phyloP scores from a whole-genome alignment of 2,797 vertebrate genomes.

The Brachyrhaphis roseni region DNA sequence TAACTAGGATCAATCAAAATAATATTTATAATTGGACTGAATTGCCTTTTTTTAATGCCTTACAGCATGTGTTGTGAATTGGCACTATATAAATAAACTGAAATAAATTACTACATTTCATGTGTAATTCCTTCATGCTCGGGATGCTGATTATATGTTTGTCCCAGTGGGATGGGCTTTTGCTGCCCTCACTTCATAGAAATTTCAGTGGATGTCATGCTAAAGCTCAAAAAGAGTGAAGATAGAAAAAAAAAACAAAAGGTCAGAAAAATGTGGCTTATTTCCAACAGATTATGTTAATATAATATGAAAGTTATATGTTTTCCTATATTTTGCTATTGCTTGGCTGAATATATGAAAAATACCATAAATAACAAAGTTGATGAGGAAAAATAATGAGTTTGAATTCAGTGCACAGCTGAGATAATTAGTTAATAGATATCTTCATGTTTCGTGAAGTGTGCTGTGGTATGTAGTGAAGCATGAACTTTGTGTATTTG shows the following conservation, averaged over 20 bases:
- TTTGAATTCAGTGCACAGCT: background rate
- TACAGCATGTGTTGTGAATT: background rate
- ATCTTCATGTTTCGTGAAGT: background rate
- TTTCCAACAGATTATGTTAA: background rate
- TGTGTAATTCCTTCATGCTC: background rate
- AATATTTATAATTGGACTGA: background rate
- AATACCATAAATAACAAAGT: background rate
- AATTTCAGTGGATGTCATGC: conserved; percentile 2
- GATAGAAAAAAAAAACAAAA: background rate
- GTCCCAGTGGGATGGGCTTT: background rate
- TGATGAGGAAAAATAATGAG: background rate
- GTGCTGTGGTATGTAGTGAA: background rate
- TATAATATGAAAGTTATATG: background rate
- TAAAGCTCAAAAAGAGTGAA: background rate
- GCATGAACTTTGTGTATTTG: background rate
- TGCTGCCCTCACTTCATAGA: background rate
- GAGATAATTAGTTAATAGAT: background rate
- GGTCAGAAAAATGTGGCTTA: background rate
- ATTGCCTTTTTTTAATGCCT: background rate
- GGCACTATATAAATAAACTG: background rate
- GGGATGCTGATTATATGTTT: background rate
- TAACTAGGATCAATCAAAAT: background rate
- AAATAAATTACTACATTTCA: background rate
- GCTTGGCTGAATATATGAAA: background rate
- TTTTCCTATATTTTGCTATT: background rate